Conservation (phyloP, 2,888 invertebrate genomes). For the Calliphora vomitoria region DNA sequence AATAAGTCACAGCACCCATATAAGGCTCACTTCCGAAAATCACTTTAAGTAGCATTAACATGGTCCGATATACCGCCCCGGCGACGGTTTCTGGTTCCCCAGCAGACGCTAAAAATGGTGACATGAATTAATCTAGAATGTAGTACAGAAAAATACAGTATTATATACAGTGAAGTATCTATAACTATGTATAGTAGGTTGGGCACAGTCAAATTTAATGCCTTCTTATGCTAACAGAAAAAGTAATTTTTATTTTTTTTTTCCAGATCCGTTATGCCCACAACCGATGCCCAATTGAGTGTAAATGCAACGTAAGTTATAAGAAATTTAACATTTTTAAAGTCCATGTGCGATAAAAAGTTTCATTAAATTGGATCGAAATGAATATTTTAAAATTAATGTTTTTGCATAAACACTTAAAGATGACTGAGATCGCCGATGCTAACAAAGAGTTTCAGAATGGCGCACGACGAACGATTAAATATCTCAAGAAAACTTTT, state of each 20-base stretch:
- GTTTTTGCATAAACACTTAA: constrained; percentile 45
- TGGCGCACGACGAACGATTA: constrained; percentile 63
- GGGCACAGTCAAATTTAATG: too few relatives aligned
- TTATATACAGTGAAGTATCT: too few relatives aligned
- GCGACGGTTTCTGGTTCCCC: too few relatives aligned
- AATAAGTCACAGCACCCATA: too few relatives aligned
- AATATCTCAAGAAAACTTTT: constrained; percentile 74
- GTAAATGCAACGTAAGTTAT: constrained; percentile 57
- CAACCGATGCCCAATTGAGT: constrained; percentile 45
- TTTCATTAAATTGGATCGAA: constrained; percentile 19
- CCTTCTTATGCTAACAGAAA: background rate
- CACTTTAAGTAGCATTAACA: too few relatives aligned
- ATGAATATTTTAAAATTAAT: constrained; percentile 39
- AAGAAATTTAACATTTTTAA: background rate
- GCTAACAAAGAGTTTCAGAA: constrained; percentile 62
- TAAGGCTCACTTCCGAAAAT: too few relatives aligned
- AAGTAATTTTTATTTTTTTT: background rate
- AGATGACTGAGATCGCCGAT: constrained; percentile 57
- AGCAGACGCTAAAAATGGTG: too few relatives aligned
- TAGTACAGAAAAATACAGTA: too few relatives aligned
- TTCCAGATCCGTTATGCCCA: constrained; percentile 61
- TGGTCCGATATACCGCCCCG: too few relatives aligned
- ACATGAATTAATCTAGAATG: too few relatives aligned
- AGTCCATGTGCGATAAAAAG: background rate
- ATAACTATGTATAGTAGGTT: too few relatives aligned